These are phyloP conservation scores for Callithrix jacchus DNA, from an alignment of 2,113 vertebrate species.

Conservation along the genomic window DNA sequence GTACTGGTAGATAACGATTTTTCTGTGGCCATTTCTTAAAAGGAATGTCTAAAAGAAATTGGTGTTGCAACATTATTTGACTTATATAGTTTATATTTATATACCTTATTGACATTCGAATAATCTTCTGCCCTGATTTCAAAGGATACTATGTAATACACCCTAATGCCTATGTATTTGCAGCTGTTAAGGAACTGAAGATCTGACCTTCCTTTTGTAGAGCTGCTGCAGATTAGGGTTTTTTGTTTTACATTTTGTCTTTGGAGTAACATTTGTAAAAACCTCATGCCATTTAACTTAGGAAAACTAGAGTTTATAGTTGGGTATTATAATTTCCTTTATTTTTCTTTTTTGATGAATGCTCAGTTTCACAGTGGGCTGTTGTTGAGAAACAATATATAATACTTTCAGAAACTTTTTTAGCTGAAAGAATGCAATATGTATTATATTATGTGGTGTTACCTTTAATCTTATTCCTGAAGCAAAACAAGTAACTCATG, in stretches of 20 bases:
- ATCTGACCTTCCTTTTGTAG: conserved; percentile 49
- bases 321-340: background rate
- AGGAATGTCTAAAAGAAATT: conserved; percentile 42
- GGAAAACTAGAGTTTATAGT: conserved; percentile 28
- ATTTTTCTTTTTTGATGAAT: conserved; percentile 43
- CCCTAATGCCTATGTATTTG: conserved; percentile 16
- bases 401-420: background rate
- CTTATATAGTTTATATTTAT: background rate
- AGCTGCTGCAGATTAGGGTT: conserved; percentile 13
- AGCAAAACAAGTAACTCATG: background rate
- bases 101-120: background rate
- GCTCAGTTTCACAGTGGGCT: conserved; percentile 44
- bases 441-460: background rate
- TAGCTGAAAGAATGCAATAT: background rate
- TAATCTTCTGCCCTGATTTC: conserved; percentile 28
- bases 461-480: conserved; percentile 17
- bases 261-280: conserved; percentile 47
- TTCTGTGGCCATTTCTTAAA: conserved; percentile 13
- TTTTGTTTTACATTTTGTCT: background rate
- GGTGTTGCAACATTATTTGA: background rate
- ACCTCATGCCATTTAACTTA: background rate
- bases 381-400: conserved; percentile 32
- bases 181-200: conserved; percentile 22
- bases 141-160: background rate
- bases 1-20: background rate